These are phyloP conservation scores for Cryptophagus acutangulus DNA, from an alignment of 2,888 invertebrate species.

Conservation along the genomic window DNA sequence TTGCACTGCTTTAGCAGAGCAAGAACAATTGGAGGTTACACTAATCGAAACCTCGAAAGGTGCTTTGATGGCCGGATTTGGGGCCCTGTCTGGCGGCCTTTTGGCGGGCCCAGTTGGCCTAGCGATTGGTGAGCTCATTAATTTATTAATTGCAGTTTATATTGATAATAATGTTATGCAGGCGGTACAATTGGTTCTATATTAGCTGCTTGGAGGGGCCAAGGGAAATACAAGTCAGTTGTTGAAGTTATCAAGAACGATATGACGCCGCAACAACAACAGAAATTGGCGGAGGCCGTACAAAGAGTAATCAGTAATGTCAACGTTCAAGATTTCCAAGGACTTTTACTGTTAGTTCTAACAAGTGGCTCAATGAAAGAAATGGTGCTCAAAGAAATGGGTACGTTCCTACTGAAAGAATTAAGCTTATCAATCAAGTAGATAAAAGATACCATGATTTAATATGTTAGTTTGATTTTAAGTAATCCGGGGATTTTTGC, in stretches of 20 bases:
- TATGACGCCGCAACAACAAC: slow-evolving; percentile 36
- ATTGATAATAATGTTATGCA: slow-evolving; percentile 17
- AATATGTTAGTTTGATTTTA: too few relatives aligned
- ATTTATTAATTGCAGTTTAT: background rate
- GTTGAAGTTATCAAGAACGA: slow-evolving; percentile 34
- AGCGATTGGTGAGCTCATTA: slow-evolving; percentile 37
- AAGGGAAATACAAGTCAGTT: slow-evolving; percentile 40
- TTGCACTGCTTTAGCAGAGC: slow-evolving; percentile 36
- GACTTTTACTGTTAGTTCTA: slow-evolving; percentile 29
- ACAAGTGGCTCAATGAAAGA: slow-evolving; percentile 28
- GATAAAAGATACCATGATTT: too few relatives aligned
- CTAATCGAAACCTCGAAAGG: slow-evolving; percentile 40
- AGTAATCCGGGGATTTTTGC: too few relatives aligned
- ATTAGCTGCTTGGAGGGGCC: slow-evolving; percentile 30
- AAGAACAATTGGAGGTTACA: slow-evolving; percentile 40
- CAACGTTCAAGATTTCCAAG: slow-evolving; percentile 31
- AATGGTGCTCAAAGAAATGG: slow-evolving; percentile 31
- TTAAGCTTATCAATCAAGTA: too few relatives aligned
- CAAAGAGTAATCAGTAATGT: slow-evolving; percentile 27
- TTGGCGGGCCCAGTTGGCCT: slow-evolving; percentile 44
- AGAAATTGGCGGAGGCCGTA: slow-evolving; percentile 29
- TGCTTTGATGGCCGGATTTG: slow-evolving; percentile 37
- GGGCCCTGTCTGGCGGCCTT: slow-evolving; percentile 41
- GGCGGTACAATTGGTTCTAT: slow-evolving; percentile 41
- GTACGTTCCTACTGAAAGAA: slow-evolving; percentile 33